Conservation (phyloP, 2,113 vertebrate genomes). For the Halichoerus grypus region DNA sequence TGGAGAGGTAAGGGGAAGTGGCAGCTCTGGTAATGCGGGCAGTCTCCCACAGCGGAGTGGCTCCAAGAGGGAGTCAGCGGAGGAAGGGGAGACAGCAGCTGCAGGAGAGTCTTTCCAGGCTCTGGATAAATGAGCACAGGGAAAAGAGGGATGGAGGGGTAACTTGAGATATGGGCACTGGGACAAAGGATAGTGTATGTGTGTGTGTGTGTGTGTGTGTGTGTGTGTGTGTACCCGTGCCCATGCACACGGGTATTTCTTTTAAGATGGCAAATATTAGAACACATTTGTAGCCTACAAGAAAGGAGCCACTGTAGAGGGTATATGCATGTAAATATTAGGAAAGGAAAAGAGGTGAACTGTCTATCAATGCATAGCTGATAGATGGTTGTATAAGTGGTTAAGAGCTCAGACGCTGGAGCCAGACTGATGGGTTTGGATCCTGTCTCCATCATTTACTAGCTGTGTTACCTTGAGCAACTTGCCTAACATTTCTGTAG, state of each 20-base stretch:
- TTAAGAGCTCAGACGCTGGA: not conserved
- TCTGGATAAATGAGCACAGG: not conserved
- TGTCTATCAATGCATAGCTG: not conserved
- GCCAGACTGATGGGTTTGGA: not conserved
- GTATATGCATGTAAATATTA: not conserved
- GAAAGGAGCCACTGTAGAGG: not conserved
- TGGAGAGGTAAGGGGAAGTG: conserved; percentile 6
- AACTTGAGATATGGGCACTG: not conserved
- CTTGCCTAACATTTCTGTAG: not conserved
- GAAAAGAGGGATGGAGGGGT: not conserved
- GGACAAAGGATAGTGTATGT: not conserved
- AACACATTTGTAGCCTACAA: not conserved
- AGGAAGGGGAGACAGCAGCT: not conserved
- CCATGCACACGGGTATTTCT: not conserved
- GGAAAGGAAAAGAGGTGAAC: not conserved
- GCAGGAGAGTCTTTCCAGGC: not conserved
- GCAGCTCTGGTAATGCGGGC: not conserved
- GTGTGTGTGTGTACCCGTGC: accelerated
- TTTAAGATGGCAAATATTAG: not conserved
- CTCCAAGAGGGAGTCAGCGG: not conserved
- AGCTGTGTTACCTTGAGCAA: not conserved
- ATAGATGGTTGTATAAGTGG: not conserved
- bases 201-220: too few relatives aligned
- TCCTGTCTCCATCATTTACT: not conserved
- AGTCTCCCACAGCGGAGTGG: not conserved